These are phyloP conservation scores for Brachirus orientalis DNA, from an alignment of 2,113 vertebrate genomes.

Conservation along the genomic window DNA sequence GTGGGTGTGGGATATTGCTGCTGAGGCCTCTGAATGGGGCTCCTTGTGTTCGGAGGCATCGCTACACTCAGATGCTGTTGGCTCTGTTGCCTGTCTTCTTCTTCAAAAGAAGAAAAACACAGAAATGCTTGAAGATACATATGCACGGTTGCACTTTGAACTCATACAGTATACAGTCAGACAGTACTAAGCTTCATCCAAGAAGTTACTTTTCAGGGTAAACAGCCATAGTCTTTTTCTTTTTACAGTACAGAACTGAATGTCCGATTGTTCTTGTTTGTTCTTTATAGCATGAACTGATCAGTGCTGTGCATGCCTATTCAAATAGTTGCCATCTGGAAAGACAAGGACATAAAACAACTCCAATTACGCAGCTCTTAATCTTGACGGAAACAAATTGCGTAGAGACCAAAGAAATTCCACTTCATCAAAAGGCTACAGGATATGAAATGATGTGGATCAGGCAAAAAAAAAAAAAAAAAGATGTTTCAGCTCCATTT, in stretches of 20 bases:
- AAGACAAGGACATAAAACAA: constrained; percentile 45
- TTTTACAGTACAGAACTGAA: not conserved
- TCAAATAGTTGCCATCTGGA: constrained; percentile 69
- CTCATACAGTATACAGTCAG: not conserved
- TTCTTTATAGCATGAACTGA: constrained; percentile 36
- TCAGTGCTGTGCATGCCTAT: constrained; percentile 52
- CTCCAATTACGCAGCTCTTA: constrained; percentile 45
- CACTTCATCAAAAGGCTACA: constrained; percentile 11
- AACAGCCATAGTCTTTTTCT: too few relatives aligned
- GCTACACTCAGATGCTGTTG: constrained; percentile 35
- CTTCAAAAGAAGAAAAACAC: constrained; percentile 24
- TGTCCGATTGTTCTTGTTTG: constrained; percentile 30
- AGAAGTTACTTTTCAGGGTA: too few relatives aligned
- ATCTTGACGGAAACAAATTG: constrained; percentile 49
- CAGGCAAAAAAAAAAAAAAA: constrained; percentile 3
- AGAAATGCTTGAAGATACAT: constrained; percentile 3
- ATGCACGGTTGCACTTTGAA: not conserved
- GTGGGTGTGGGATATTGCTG: constrained; percentile 52
- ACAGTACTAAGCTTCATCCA: not conserved
- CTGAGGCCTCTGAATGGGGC: constrained; percentile 59
- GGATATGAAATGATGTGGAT: constrained; percentile 5
- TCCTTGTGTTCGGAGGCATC: constrained; percentile 64
- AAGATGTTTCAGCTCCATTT: constrained; percentile 53
- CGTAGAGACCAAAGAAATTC: constrained; percentile 49
- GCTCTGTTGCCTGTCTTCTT: constrained; percentile 33